phyloP scores from a whole-genome alignment of 1,140 invertebrate genomes.

The Sinonovacula constricta region DNA sequence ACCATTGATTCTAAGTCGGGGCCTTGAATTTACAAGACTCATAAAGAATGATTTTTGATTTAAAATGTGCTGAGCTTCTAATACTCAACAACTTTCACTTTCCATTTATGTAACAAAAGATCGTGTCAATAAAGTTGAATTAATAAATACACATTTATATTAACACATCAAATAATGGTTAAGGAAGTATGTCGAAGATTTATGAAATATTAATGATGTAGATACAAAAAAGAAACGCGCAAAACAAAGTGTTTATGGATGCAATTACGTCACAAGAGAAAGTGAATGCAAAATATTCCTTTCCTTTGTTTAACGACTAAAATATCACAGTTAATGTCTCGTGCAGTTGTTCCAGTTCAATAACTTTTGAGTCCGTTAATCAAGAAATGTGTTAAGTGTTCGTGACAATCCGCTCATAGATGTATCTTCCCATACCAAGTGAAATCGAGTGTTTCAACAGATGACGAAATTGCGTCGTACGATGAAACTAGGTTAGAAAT shows the following conservation, averaged over 20 bases:
- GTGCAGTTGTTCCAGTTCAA: constrained; percentile 16
- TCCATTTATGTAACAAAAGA: constrained; percentile 32
- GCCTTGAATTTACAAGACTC: constrained; percentile 49
- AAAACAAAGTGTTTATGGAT: no score
- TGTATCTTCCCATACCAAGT: constrained; percentile 47
- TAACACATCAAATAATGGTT: no score
- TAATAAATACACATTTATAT: no score
- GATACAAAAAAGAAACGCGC: no score
- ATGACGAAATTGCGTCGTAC: constrained; percentile 51
- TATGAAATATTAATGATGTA: no score
- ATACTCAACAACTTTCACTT: constrained; percentile 52
- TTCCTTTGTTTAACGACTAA: background rate
- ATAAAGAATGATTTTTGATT: constrained; percentile 43
- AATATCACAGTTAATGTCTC: background rate
- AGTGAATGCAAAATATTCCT: no score
- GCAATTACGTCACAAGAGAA: constrained; percentile 50
- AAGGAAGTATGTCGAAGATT: no score
- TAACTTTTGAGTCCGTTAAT: constrained; percentile 32
- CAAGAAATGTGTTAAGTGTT: constrained; percentile 22
- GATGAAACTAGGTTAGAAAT: constrained; percentile 46
- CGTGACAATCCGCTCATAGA: constrained; percentile 29
- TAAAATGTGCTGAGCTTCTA: constrained; percentile 23
- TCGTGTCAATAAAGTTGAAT: no score
- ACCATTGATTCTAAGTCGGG: constrained; percentile 47
- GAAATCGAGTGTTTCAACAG: constrained; percentile 50